Percentiles rank a stretch among this genome's conserved stretches.
These are phyloP conservation scores for Lagria hirta DNA, from an alignment of 2,888 invertebrate genomes.

Conservation along the genomic window DNA sequence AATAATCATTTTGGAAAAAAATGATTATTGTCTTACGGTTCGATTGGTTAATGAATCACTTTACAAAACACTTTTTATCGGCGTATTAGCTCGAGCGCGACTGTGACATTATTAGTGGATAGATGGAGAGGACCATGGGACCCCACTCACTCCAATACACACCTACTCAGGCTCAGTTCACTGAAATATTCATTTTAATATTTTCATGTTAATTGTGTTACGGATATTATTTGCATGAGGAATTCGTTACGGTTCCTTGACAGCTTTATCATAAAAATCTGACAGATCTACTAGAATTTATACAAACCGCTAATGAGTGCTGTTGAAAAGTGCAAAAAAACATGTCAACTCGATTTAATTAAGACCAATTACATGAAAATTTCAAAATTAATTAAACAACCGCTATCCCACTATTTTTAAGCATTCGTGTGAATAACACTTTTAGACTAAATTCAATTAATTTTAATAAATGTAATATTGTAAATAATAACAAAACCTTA, in stretches of 20 bases:
- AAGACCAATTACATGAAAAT: too few species aligned
- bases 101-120: slow-evolving; percentile 26
- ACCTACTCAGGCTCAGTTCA: slow-evolving; percentile 20
- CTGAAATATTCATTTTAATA: slow-evolving; percentile 8
- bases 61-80: slow-evolving; percentile 16
- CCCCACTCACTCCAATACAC: slow-evolving; percentile 25
- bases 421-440: too few species aligned
- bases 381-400: too few species aligned
- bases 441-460: too few species aligned
- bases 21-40: slow-evolving; percentile 3
- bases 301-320: too few species aligned
- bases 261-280: slow-evolving; percentile 9
- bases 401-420: too few species aligned
- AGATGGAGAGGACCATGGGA: slow-evolving; percentile 22
- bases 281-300: too few species aligned
- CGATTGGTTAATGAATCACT: background rate
- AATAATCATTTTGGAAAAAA: background rate
- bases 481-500: too few species aligned
- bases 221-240: slow-evolving; percentile 19
- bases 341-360: too few species aligned
- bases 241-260: slow-evolving; percentile 17
- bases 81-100: slow-evolving; percentile 14
- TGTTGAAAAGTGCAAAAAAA: too few species aligned
- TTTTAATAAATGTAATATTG: too few species aligned
- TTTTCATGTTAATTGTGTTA: slow-evolving; percentile 10